These are phyloP conservation scores for Danio aesculapii DNA, from an alignment of 2,797 vertebrate genomes.

Conservation along the genomic window DNA sequence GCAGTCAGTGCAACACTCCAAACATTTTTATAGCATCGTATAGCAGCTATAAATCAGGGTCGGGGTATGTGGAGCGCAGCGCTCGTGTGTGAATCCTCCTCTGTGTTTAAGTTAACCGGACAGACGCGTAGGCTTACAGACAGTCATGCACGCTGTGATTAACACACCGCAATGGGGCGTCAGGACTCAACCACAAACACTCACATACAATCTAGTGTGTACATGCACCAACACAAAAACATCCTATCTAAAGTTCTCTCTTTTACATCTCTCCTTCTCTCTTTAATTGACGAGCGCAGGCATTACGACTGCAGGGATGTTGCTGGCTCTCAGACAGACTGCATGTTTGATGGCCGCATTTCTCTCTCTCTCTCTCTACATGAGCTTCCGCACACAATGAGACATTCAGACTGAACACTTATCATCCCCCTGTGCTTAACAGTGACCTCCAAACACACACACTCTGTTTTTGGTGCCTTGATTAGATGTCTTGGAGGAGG, in stretches of 20 bases:
- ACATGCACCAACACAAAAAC: conserved; percentile 45
- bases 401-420: conserved; percentile 18
- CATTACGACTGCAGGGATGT: conserved; percentile 1
- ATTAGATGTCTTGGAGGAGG: conserved; percentile 64
- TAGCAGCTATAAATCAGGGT: conserved; percentile 43
- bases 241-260: conserved; percentile 27
- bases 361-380: conserved; percentile 31
- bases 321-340: conserved; percentile 21
- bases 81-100: conserved; percentile 38
- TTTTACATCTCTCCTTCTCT: conserved; percentile 10
- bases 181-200: conserved; percentile 48
- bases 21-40: conserved; percentile 47
- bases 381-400: conserved; percentile 25
- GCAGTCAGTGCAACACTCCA: conserved; percentile 28
- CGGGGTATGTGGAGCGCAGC: conserved; percentile 1
- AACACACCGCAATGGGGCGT: conserved; percentile 73
- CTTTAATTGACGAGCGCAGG: conserved; percentile 22
- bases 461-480: conserved; percentile 35
- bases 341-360: conserved; percentile 18
- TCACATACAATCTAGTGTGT: conserved; percentile 28
- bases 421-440: conserved; percentile 19
- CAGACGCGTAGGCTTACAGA: conserved; percentile 63
- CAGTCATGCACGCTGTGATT: conserved; percentile 75
- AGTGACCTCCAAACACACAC: conserved; percentile 32
- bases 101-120: conserved; percentile 64